Conservation (phyloP, 2,888 invertebrate species). For the Plemyria rubiginata region DNA sequence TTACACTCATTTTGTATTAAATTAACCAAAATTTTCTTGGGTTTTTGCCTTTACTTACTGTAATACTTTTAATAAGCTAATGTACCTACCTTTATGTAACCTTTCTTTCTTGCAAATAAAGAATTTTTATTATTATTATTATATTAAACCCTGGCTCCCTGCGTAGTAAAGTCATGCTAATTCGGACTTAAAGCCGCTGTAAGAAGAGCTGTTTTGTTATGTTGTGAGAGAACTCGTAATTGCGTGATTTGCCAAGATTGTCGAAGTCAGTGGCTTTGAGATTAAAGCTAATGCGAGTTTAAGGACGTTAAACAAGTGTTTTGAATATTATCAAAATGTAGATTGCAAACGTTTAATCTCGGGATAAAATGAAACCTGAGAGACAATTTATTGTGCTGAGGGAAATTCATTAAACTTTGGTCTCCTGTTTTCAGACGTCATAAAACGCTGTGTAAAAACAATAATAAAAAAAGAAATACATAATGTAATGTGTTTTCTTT, state of each 20-base stretch:
- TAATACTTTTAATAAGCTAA: too few species aligned
- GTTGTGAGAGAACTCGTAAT: slow-evolving; percentile 49
- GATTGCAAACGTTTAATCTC: slow-evolving; percentile 11
- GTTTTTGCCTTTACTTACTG: too few species aligned
- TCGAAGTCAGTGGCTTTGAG: slow-evolving; percentile 36
- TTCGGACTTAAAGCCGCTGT: slow-evolving; percentile 20
- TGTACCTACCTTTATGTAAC: too few species aligned
- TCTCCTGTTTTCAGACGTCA: not conserved
- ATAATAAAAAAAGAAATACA: not conserved
- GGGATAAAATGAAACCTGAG: slow-evolving; percentile 8
- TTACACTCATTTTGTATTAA: too few species aligned
- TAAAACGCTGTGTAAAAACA: not conserved
- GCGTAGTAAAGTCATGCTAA: slow-evolving; percentile 19
- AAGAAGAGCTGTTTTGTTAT: slow-evolving; percentile 36
- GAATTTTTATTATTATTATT: too few species aligned
- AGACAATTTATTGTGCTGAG: slow-evolving; percentile 12
- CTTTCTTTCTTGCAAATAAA: too few species aligned
- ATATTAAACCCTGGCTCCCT: slow-evolving; percentile 28
- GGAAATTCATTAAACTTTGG: not conserved
- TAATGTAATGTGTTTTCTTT: not conserved
- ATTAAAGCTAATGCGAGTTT: slow-evolving; percentile 34
- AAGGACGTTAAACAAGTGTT: slow-evolving; percentile 36
- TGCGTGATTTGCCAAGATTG: slow-evolving; percentile 51
- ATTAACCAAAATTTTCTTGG: too few species aligned
- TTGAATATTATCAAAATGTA: slow-evolving; percentile 27